Base-by-base conservation (phyloP, 2,888 invertebrate species). In the Stenotaenia linearis region DNA sequence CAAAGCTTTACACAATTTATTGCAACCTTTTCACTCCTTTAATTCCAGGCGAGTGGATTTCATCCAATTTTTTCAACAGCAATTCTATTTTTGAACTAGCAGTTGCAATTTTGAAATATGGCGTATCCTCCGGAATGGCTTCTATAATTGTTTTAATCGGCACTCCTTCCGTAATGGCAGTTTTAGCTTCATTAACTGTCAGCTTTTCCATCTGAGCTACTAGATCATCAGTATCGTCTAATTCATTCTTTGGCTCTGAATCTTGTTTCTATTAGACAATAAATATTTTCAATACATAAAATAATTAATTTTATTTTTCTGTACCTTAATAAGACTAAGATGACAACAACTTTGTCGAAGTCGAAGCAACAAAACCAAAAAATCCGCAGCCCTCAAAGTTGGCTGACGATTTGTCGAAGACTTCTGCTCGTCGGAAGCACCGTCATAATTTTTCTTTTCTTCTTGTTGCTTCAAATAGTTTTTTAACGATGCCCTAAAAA, bases 261-360 rank as follows among this genome's bases (percentile, higher is more conserved):
- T 12, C 28, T 28, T 69, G 69, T 69, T 69, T 69, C 69, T 69
- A 23, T 2, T 25, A 15, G 3, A 0, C 9, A 7, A 69, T 9
- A 28, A 69, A 69, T 12, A 1, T 9, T 6, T 61, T 61, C 12
- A 23, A 61, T 25, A 25, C 25, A 25, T 25, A 12, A 15, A 45
- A 25, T 25, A n/a, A 40, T 50, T 56, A 21, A 23, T 74, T 12
- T n/a, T 21, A 75, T 86, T 87, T 86, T 85, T 91, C 91, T 80
- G 89, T 69, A 69, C 85, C 83, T 90, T 90, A 83, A 96, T 93
- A 18, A 98, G 89, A 0, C 92, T 91, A 32, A 96, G 93, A 88
- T 97, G 97, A 84, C 94, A 93, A 85, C 95, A 95, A 80, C 94
- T 91, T 85, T 98, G 97, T 0, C 97, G 89, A 80, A 98, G 87